phyloP scores from a whole-genome alignment of 1,140 invertebrate species.

The Eueides isabella region DNA sequence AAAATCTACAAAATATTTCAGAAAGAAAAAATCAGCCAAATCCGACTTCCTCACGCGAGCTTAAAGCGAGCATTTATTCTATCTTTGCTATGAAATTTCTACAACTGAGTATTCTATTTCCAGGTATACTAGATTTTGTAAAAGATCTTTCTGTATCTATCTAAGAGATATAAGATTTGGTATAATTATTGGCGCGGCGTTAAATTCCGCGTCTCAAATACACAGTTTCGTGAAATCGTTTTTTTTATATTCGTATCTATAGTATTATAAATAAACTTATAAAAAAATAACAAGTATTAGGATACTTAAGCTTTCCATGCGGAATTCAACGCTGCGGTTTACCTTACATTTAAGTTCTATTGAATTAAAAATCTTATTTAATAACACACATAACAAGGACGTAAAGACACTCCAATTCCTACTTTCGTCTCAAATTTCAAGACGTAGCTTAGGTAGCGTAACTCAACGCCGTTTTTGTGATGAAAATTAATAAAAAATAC shows the following conservation, averaged over 20 bases:
- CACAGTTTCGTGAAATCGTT: no score
- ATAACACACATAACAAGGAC: no score
- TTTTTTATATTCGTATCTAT: no score
- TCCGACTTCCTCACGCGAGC: slow-evolving; percentile 38
- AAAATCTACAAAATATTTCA: neutral
- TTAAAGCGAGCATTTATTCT: slow-evolving; percentile 35
- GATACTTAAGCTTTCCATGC: no score
- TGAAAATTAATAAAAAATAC: neutral
- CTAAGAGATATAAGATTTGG: neutral
- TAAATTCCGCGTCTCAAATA: no score
- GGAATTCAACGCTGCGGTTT: no score
- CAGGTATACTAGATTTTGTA: neutral
- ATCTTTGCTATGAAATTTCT: slow-evolving; percentile 33
- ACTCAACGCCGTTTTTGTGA: neutral
- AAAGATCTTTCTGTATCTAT: neutral
- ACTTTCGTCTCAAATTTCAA: neutral
- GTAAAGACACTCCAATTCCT: neutral
- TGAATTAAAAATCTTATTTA: no score
- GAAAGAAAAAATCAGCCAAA: slow-evolving; percentile 39
- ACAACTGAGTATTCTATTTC: slow-evolving; percentile 19
- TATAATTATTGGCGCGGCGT: neutral
- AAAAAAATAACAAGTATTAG: no score
- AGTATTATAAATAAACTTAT: no score
- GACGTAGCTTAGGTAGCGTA: neutral
- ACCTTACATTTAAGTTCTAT: no score